These are phyloP conservation scores for Onthophagus sagittarius DNA, from an alignment of 2,888 invertebrate species.

Conservation along the genomic window DNA sequence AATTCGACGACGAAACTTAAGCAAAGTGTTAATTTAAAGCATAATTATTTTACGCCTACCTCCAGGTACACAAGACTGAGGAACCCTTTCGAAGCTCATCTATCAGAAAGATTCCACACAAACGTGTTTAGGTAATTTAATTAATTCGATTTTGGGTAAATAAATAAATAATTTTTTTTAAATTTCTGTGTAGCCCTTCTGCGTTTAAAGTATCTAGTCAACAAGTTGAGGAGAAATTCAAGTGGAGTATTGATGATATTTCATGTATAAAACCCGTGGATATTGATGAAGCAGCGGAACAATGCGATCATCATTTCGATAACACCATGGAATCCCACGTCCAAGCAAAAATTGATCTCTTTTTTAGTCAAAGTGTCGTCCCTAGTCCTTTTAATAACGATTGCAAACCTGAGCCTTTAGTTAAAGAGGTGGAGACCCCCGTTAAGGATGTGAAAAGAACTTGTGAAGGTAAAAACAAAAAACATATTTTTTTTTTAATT, in stretches of 20 bases:
- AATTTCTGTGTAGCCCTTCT: constrained; percentile 42
- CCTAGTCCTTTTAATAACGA: constrained; percentile 44
- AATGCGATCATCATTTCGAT: constrained; percentile 60
- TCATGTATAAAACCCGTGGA: constrained; percentile 64
- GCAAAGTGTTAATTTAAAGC: not conserved
- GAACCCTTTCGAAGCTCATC: constrained; percentile 66
- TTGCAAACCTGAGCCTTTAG: constrained; percentile 24
- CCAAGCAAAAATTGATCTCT: constrained; percentile 63
- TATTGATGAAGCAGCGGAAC: constrained; percentile 65
- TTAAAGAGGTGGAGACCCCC: constrained; percentile 27
- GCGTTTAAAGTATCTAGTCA: constrained; percentile 46
- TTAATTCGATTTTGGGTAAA: constrained; percentile 4
- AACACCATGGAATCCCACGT: constrained; percentile 60
- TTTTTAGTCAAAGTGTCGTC: constrained; percentile 43
- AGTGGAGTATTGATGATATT: constrained; percentile 70
- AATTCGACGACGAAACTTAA: not conserved
- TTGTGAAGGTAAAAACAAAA: constrained; percentile 16
- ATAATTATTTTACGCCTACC: constrained; percentile 54
- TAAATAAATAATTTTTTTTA: not conserved
- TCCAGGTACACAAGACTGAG: constrained; percentile 56
- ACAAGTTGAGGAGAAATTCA: constrained; percentile 52
- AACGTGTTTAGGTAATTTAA: constrained; percentile 63
- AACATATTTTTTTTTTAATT: not conserved
- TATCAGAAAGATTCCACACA: constrained; percentile 62
- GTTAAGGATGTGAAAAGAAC: constrained; percentile 17